These are phyloP conservation scores for Acyrthosiphon pisum DNA, from an alignment of 1,140 invertebrate genomes.

Conservation along the genomic window DNA sequence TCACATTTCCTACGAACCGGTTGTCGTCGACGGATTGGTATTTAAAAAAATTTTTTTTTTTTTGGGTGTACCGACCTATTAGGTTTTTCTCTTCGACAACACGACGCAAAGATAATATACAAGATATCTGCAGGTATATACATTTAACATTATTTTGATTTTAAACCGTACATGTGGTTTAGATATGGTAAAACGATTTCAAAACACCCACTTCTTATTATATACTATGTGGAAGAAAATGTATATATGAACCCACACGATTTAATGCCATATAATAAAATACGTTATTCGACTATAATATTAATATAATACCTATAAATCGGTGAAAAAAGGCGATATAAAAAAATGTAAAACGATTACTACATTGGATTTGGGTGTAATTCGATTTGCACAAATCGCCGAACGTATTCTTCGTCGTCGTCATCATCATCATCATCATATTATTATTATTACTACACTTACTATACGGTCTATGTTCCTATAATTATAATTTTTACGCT, in stretches of 20 bases:
- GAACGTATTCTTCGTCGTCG: not conserved
- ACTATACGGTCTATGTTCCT: too few relatives aligned
- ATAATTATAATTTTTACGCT: too few relatives aligned
- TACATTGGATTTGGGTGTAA: not conserved
- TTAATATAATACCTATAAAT: not conserved
- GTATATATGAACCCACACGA: not conserved
- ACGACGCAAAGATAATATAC: not conserved
- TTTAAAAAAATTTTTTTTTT: not conserved
- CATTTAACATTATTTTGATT: conserved; percentile 19
- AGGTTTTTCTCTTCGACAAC: not conserved
- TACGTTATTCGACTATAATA: not conserved
- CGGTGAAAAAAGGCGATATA: not conserved
- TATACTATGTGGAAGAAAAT: not conserved
- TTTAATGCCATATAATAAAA: not conserved
- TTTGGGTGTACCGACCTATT: not conserved
- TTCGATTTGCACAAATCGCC: not conserved
- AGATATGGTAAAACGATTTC: not conserved
- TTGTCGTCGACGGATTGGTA: conserved; percentile 5
- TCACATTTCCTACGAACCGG: not conserved
- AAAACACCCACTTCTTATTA: not conserved
- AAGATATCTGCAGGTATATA: not conserved
- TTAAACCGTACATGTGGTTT: not conserved
- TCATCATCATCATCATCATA: too few relatives aligned
- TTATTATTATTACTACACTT: too few relatives aligned
- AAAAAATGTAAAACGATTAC: not conserved